These are phyloP conservation scores for Oreochromis spilurus DNA, from an alignment of 2,113 vertebrate genomes.

Conservation along the genomic window DNA sequence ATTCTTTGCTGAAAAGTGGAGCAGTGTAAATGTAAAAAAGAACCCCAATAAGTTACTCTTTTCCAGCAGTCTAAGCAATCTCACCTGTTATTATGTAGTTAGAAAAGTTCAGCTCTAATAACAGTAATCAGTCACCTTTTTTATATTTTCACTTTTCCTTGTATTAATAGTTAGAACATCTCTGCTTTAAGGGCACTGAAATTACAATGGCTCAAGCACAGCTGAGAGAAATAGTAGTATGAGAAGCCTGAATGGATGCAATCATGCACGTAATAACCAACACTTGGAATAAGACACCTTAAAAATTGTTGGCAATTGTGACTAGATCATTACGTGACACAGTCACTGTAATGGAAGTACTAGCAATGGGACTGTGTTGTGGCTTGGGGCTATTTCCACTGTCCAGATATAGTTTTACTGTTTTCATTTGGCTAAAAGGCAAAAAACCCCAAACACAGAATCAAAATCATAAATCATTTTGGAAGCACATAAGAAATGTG, in stretches of 20 bases:
- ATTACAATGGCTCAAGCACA: neutral
- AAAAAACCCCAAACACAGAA: rapidly evolving
- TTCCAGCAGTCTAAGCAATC: neutral
- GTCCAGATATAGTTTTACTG: neutral
- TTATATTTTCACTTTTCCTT: neutral
- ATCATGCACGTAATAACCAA: neutral
- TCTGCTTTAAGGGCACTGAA: neutral
- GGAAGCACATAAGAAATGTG: neutral
- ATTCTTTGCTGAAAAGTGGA: neutral
- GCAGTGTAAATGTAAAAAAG: neutral
- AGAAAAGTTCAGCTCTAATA: neutral
- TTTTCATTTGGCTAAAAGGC: neutral
- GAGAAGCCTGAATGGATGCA: neutral
- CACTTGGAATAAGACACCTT: neutral
- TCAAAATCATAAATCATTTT: neutral
- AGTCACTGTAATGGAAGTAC: neutral
- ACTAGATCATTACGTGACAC: neutral
- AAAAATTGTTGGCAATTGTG: neutral
- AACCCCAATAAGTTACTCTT: neutral
- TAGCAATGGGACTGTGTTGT: neutral
- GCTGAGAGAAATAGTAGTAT: neutral
- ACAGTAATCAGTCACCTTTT: neutral
- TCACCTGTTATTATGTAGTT: neutral
- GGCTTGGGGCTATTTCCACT: neutral
- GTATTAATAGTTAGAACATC: neutral